Evolutionary conservation across 1,140 invertebrate species (phyloP).

Genomic region (Lucilia cuprina): DNA sequence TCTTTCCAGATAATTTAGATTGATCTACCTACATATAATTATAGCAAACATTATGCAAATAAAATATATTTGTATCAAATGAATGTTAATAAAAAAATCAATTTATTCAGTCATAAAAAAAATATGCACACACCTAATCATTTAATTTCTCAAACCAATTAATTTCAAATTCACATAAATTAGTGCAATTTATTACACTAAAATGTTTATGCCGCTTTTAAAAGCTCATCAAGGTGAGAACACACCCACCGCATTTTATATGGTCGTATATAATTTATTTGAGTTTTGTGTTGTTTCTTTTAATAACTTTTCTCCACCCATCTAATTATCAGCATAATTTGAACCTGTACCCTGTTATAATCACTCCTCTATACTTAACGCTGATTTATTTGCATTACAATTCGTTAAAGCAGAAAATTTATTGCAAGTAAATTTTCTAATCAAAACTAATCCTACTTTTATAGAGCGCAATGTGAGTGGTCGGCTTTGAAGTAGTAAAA

Average conservation of each 20-base stretch:
- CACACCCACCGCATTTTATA: background rate
- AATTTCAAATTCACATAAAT: too few species aligned
- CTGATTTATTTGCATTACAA: conserved; percentile 30
- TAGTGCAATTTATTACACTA: background rate
- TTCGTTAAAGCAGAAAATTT: conserved; percentile 4
- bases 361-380: background rate
- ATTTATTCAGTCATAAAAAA: too few species aligned
- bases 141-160: too few species aligned
- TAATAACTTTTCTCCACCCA: background rate
- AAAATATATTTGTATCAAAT: too few species aligned
- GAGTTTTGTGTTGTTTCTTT: too few species aligned
- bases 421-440: background rate
- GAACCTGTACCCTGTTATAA: background rate
- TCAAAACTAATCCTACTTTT: background rate
- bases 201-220: background rate
- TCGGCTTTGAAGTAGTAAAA: background rate
- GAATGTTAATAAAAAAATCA: too few species aligned
- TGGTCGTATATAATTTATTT: background rate
- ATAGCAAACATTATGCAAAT: too few species aligned
- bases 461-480: background rate
- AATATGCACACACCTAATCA: too few species aligned
- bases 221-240: background rate
- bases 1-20: too few species aligned
- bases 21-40: too few species aligned
- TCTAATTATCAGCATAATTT: conserved; percentile 8